A percentile compares a stretch with the other conserved stretches of the same genome.
Conservation (phyloP, 2,888 invertebrate species). For the Rhingia campestris region DNA sequence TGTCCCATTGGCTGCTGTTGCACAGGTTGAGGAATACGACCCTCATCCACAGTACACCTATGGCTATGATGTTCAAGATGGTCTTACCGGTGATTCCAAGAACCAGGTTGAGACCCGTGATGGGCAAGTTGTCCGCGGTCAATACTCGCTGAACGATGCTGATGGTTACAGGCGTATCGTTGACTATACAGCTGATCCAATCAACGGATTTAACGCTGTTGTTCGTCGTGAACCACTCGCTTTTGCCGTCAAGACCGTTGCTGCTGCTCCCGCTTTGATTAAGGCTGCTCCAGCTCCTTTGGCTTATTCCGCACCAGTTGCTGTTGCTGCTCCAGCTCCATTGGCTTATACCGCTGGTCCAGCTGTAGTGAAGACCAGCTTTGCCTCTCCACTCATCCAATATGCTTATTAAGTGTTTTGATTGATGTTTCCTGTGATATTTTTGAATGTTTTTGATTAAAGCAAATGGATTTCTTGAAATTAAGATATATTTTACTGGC, state of each 20-base stretch:
- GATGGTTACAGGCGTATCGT: conserved; percentile 69
- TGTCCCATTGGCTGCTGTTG: conserved; percentile 55
- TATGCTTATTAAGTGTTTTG: conserved; percentile 78
- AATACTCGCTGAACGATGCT: conserved; percentile 67
- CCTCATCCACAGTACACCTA: conserved; percentile 63
- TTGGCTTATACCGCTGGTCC: conserved; percentile 79
- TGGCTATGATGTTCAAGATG: conserved; percentile 64
- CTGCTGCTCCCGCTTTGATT: conserved; percentile 42
- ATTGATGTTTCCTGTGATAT: too few relatives aligned
- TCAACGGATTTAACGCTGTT: conserved; percentile 69
- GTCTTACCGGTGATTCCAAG: conserved; percentile 59
- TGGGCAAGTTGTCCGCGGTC: conserved; percentile 65
- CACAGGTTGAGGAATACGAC: conserved; percentile 51
- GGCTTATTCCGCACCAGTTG: conserved; percentile 59
- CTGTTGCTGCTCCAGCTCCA: conserved; percentile 49
- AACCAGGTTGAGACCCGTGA: conserved; percentile 64
- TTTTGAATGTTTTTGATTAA: too few relatives aligned
- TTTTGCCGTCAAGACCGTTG: conserved; percentile 40
- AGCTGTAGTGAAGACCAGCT: conserved; percentile 78
- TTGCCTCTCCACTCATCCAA: conserved; percentile 80
- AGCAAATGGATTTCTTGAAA: too few relatives aligned
- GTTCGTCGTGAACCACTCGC: conserved; percentile 63
- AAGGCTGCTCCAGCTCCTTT: conserved; percentile 76
- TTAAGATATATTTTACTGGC: too few relatives aligned
- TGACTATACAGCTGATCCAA: conserved; percentile 59